Evolutionary conservation across 2,797 vertebrate genomes (phyloP), one percentile per base, ranked within the genome.

Genomic region (Threskiornis aethiopicus): DNA sequence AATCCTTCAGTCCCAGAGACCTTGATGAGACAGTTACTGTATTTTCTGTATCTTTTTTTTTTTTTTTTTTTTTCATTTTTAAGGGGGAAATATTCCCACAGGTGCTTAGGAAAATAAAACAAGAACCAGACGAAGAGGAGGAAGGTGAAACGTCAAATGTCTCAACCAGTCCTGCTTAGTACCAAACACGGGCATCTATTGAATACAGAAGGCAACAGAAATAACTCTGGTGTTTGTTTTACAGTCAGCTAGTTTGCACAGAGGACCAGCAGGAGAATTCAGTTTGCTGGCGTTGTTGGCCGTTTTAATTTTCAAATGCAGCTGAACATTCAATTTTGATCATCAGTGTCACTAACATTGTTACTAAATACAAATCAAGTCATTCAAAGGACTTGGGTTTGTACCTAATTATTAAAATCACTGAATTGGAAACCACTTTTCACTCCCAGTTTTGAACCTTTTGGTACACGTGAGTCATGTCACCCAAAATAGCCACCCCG

Each of bases 261-360:
- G 17, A 78, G 54, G 72, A 75, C 6, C 35, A 83, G 12, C 24
- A 25, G 18, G 25, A 47, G 57, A 86, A 59, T 81, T 88, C 35
- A 12, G 24, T 61, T 47, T 57, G 24, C n/a, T 83, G 66, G 44
- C 18, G 58, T 77, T 85, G 39, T 64, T 91, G 55, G 69, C 17
- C 35, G 55, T 75, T 92, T 93, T 69, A 65, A 81, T 91, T 93
- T 94, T 93, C 39, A 65, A 41, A 69, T 86, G 82, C 24, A 84
- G 37, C 42, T 54, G 61, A 93, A 82, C 13, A 72, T 49, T 52
- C 11, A 58, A 73, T 87, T 82, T 85, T 85, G 57, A 41, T 84
- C 44, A 90, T 58, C 25, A 20, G 8, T 77, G n/a, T 93, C 41
- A 66, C 49, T 67, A 65, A 61, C 3, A 19, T 92, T 89, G 64